Percentiles rank a stretch among this genome's conserved stretches.
Conservation (phyloP, 2,797 vertebrate genomes). For the Alfaro cultratus region DNA sequence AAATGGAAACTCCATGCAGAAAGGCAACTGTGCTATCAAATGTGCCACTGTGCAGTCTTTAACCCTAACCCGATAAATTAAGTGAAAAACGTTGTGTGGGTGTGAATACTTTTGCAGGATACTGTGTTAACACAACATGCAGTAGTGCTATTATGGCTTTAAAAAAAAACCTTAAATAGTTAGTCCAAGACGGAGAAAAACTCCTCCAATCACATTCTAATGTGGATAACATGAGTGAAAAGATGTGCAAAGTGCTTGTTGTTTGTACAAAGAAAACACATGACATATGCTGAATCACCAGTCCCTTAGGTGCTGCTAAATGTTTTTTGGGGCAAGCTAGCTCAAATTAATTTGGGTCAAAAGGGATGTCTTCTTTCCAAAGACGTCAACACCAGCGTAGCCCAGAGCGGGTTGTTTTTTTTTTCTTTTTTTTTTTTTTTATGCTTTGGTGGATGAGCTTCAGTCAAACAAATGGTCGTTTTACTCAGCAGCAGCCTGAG, state of each 20-base stretch:
- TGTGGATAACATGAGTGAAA: slow-evolving; percentile 38
- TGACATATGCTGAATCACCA: slow-evolving; percentile 28
- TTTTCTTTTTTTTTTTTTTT: slow-evolving; percentile 21
- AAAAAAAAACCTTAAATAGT: not conserved
- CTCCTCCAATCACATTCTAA: slow-evolving; percentile 25
- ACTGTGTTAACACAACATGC: slow-evolving; percentile 5
- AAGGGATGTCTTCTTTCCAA: slow-evolving; percentile 51
- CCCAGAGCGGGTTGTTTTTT: slow-evolving; percentile 35
- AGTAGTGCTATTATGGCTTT: slow-evolving; percentile 34
- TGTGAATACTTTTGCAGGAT: not conserved
- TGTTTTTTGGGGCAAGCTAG: slow-evolving; percentile 60
- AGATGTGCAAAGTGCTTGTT: slow-evolving; percentile 34
- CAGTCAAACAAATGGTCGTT: slow-evolving; percentile 55
- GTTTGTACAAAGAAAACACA: slow-evolving; percentile 20
- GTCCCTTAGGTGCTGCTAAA: slow-evolving; percentile 55
- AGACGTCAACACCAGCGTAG: slow-evolving; percentile 37
- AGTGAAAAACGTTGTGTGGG: not conserved
- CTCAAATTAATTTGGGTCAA: slow-evolving; percentile 68
- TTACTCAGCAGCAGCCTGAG: slow-evolving; percentile 35
- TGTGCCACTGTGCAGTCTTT: not conserved
- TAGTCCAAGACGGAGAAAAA: not conserved
- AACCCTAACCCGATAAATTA: not conserved
- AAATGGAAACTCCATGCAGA: not conserved
- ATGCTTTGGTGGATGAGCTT: slow-evolving; percentile 57
- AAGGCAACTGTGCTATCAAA: not conserved